These are phyloP conservation scores for Thera obeliscata DNA, from an alignment of 2,888 invertebrate species.

Conservation along the genomic window DNA sequence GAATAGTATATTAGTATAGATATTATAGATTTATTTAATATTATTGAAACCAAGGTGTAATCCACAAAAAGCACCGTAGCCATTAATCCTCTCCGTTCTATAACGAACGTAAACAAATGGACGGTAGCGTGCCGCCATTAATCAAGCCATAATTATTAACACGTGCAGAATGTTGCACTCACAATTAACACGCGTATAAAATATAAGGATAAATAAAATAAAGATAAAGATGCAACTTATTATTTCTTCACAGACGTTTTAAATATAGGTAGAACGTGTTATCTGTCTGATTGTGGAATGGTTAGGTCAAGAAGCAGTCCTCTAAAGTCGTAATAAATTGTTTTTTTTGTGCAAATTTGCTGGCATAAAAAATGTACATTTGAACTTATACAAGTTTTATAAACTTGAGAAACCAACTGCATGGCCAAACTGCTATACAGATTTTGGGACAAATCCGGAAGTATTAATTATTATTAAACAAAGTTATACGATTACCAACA, in stretches of 20 bases:
- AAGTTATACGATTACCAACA: no score
- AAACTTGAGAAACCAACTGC: no score
- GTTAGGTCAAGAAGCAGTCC: neutral
- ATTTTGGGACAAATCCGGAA: no score
- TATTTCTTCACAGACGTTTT: slow-evolving; percentile 30
- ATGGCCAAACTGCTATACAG: no score
- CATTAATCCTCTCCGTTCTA: slow-evolving; percentile 24
- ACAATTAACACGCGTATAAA: slow-evolving; percentile 72
- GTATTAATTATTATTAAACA: no score
- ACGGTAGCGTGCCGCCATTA: slow-evolving; percentile 67
- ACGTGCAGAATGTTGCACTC: slow-evolving; percentile 62
- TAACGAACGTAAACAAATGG: slow-evolving; percentile 51
- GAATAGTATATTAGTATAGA: no score
- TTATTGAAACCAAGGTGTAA: neutral
- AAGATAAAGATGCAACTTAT: slow-evolving; percentile 63
- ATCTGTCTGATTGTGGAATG: neutral
- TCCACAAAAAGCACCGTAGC: neutral
- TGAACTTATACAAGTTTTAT: no score
- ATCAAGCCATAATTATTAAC: slow-evolving; percentile 79
- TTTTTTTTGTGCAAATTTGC: no score
- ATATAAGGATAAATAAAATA: slow-evolving; percentile 59
- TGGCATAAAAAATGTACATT: no score
- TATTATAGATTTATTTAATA: neutral
- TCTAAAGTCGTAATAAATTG: no score
- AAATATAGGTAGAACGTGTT: neutral